Evolutionary conservation across 1,140 invertebrate genomes (phyloP), one percentile per base, ranked within the genome.

Genomic region (Calephelis virginiensis): DNA sequence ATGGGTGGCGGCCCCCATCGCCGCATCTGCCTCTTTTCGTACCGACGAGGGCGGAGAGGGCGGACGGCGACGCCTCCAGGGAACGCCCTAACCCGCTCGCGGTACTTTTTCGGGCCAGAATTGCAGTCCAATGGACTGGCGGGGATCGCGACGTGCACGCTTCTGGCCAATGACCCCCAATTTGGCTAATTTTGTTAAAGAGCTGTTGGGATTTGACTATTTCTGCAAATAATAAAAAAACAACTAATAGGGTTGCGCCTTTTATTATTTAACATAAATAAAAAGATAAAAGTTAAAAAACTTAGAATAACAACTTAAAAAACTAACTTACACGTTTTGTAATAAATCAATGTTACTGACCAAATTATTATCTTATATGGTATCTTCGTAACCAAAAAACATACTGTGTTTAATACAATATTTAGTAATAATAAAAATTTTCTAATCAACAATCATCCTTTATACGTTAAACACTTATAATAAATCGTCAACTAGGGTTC

Each of bases 161-260:
- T n/a, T n/a, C n/a, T n/a, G n/a, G n/a, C n/a, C n/a, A n/a, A n/a
- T n/a, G n/a, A n/a, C n/a, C n/a, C n/a, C n/a, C n/a, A n/a, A 49
- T 49, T 49, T 49, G 48, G 48, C 48, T 49, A 14, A 14, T 49
- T 49, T 49, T 49, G 4, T 49, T 49, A 49, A 49, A 14, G 48
- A 49, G 48, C 48, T 49, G 48, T 49, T 49, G 13, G 48, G 48
- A 49, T 49, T 49, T 49, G 48, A 49, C 48, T 49, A 49, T 49
- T 49, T 49, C n/a, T 49, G 5, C 48, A 14, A 49, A 6, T 49
- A 14, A 49, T 49, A 49, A 49, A 49, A 49, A 49, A 49, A 48
- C 47, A n/a, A 49, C 48, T 49, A 49, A 49, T 49, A 49, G 48
- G 48, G 48, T 49, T 43, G 40, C 40, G 40, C 8, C 40, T 43